A percentile compares a stretch with the other conserved stretches of the same genome.
Conservation (phyloP, 2,888 invertebrate species). For the Trissonchulus sp. region DNA sequence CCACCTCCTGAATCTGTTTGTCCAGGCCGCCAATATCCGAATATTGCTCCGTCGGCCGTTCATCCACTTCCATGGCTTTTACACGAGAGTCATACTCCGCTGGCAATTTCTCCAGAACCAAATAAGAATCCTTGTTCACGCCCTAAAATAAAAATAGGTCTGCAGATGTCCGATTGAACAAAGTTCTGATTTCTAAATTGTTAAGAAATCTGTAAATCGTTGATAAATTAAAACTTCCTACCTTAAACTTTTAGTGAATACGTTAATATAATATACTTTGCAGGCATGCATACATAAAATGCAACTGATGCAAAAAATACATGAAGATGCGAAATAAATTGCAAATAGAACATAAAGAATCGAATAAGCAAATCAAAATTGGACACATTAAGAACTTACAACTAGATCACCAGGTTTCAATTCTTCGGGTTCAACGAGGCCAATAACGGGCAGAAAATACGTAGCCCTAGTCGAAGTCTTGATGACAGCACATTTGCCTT, state of each 20-base stretch:
- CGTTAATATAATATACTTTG: too few species aligned
- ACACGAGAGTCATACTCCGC: constrained; percentile 52
- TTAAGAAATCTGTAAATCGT: too few species aligned
- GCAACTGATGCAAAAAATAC: too few species aligned
- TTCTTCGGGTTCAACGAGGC: constrained; percentile 92
- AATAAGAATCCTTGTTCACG: constrained; percentile 77
- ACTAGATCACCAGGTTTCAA: constrained; percentile 84
- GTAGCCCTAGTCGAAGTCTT: constrained; percentile 96
- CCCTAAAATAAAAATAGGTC: constrained; percentile 51
- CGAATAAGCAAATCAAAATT: too few species aligned
- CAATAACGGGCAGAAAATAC: constrained; percentile 97
- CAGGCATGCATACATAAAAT: too few species aligned
- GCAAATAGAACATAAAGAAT: too few species aligned
- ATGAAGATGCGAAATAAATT: too few species aligned
- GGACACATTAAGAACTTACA: constrained; percentile 27
- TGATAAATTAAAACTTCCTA: too few species aligned
- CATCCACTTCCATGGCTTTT: constrained; percentile 65
- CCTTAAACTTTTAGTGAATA: too few species aligned
- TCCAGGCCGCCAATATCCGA: constrained; percentile 98
- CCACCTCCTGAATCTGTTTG: constrained; percentile 79
- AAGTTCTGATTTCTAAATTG: too few species aligned
- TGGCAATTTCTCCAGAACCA: constrained; percentile 79
- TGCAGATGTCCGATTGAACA: too few species aligned
- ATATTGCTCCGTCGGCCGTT: constrained; percentile 97
- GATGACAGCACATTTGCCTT: constrained; percentile 98